phyloP scores from a whole-genome alignment of 2,888 invertebrate genomes.

The Drosophila bunnanda region DNA sequence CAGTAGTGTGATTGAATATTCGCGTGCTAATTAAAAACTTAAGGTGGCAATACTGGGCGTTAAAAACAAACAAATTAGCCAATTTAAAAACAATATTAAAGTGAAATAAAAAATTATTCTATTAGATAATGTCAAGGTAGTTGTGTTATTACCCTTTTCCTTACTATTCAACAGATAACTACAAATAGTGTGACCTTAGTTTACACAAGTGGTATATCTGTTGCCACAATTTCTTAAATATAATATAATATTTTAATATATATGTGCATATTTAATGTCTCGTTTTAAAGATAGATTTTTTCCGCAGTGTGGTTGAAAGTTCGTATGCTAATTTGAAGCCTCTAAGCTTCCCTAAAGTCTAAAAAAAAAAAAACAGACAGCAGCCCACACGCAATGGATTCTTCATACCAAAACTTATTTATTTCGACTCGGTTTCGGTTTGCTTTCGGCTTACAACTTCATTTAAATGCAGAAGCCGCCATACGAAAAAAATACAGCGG shows the following conservation, averaged over 20 bases:
- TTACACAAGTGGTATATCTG: no score
- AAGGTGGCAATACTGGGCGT: no score
- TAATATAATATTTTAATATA: no score
- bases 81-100: no score
- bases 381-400: slow-evolving; percentile 43
- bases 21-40: no score
- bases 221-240: no score
- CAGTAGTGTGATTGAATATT: no score
- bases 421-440: slow-evolving; percentile 39
- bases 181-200: no score
- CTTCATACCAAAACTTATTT: slow-evolving; percentile 35
- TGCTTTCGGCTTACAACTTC: slow-evolving; percentile 53
- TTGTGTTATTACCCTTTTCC: no score
- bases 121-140: background rate
- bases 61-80: no score
- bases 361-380: slow-evolving; percentile 6
- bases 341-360: slow-evolving; percentile 18
- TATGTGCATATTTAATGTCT: background rate
- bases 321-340: slow-evolving; percentile 36
- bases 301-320: slow-evolving; percentile 24
- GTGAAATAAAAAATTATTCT: background rate
- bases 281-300: background rate
- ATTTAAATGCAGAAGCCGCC: slow-evolving; percentile 55
- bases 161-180: no score
- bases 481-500: slow-evolving; percentile 37